Evolutionary conservation across 2,888 invertebrate genomes (phyloP).

Genomic region (Odontocolon sp.): DNA sequence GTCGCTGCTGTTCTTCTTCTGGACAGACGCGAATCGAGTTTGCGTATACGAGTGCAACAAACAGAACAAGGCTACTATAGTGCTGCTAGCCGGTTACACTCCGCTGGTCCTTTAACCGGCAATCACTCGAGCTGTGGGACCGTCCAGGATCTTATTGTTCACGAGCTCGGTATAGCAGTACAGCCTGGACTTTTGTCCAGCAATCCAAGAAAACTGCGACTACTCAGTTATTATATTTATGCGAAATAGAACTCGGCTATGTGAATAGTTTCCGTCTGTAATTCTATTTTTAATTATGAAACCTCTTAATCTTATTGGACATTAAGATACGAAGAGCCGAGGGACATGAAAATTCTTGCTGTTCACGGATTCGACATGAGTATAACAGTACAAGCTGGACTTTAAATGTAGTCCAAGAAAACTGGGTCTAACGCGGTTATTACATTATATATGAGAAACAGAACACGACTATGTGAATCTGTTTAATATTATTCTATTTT

Average conservation of each 20-base stretch:
- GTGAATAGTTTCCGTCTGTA: not conserved
- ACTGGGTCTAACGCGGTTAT: too few relatives aligned
- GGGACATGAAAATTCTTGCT: not conserved
- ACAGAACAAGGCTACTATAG: conserved; percentile 24
- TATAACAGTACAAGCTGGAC: too few relatives aligned
- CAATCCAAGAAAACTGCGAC: conserved; percentile 6
- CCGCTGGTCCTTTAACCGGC: conserved; percentile 78
- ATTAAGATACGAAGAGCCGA: not conserved
- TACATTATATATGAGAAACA: too few relatives aligned
- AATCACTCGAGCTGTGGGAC: conserved; percentile 78
- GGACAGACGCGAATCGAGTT: conserved; percentile 32
- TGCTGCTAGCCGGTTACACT: conserved; percentile 76
- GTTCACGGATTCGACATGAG: not conserved
- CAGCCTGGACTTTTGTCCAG: not conserved
- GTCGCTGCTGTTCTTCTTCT: conserved; percentile 1
- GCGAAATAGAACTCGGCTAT: conserved; percentile 32
- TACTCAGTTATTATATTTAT: conserved; percentile 12
- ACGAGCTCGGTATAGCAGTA: conserved; percentile 48
- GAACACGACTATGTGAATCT: too few relatives aligned
- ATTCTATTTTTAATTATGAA: not conserved
- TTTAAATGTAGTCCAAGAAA: too few relatives aligned
- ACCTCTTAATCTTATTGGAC: not conserved
- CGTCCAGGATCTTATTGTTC: conserved; percentile 66
- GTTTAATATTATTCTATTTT: conserved; percentile 25
- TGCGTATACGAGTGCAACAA: conserved; percentile 16